Evolutionary conservation across 2,797 vertebrate genomes (phyloP).

Genomic region (Apodemus agrarius): DNA sequence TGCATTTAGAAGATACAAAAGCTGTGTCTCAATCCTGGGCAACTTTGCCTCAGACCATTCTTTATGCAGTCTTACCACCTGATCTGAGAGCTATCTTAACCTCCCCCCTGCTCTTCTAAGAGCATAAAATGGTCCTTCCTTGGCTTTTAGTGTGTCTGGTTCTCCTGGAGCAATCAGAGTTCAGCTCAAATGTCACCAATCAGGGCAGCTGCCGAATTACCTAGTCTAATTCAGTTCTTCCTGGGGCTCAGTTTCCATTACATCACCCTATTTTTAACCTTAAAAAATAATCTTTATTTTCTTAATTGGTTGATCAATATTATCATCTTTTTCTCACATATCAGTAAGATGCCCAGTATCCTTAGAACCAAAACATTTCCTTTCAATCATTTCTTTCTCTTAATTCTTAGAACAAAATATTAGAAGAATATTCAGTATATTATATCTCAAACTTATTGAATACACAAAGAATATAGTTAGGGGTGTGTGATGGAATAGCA

Average conservation of each 20-base stretch:
- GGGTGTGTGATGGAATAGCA: neutral
- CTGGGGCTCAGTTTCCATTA: neutral
- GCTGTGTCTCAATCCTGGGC: neutral
- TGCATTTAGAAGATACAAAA: neutral
- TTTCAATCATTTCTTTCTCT: neutral
- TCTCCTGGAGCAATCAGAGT: neutral
- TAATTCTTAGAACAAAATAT: neutral
- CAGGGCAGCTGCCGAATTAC: neutral
- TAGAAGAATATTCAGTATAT: neutral
- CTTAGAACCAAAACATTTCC: neutral
- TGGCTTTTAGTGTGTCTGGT: neutral
- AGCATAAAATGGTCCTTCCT: neutral
- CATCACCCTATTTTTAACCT: neutral
- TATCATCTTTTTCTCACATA: neutral
- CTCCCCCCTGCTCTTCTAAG: neutral
- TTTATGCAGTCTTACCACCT: neutral
- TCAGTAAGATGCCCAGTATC: neutral
- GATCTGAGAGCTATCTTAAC: neutral
- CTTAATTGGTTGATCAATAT: neutral
- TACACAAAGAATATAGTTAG: neutral
- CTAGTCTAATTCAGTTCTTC: neutral
- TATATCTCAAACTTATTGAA: neutral
- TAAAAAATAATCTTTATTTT: slow-evolving; percentile 20
- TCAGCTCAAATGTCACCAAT: neutral
- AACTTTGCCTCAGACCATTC: neutral